Conservation (phyloP, 1,140 invertebrate genomes). For the Platorchestia sp. region DNA sequence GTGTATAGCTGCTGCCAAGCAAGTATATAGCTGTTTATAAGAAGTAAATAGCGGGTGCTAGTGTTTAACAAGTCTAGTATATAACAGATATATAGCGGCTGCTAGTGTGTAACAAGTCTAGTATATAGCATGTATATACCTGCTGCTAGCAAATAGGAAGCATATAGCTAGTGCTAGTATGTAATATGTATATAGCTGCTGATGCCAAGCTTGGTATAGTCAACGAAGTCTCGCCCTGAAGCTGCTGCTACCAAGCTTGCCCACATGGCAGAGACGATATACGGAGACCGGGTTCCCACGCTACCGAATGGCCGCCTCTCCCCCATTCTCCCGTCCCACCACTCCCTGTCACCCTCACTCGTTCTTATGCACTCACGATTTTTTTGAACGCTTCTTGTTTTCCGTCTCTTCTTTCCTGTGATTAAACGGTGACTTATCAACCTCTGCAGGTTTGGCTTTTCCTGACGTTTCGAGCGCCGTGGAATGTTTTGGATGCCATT, state of each 20-base stretch:
- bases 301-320: conserved; percentile 18
- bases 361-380: conserved; percentile 53
- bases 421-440: conserved; percentile 48
- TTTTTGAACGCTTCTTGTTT: neutral
- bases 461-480: neutral
- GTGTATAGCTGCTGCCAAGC: too few relatives aligned
- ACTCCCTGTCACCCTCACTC: neutral
- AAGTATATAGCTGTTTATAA: too few relatives aligned
- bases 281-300: conserved; percentile 34
- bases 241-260: neutral
- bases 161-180: too few relatives aligned
- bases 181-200: too few relatives aligned
- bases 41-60: too few relatives aligned
- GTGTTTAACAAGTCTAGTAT: too few relatives aligned
- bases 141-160: too few relatives aligned
- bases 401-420: conserved; percentile 13
- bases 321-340: neutral
- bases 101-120: too few relatives aligned
- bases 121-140: too few relatives aligned
- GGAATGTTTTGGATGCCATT: neutral
- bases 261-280: neutral
- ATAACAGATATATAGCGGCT: too few relatives aligned
- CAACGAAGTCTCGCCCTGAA: neutral
- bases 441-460: neutral
- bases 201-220: too few relatives aligned